phyloP scores from a whole-genome alignment of 2,888 invertebrate genomes.

The Drosophila bunnanda region DNA sequence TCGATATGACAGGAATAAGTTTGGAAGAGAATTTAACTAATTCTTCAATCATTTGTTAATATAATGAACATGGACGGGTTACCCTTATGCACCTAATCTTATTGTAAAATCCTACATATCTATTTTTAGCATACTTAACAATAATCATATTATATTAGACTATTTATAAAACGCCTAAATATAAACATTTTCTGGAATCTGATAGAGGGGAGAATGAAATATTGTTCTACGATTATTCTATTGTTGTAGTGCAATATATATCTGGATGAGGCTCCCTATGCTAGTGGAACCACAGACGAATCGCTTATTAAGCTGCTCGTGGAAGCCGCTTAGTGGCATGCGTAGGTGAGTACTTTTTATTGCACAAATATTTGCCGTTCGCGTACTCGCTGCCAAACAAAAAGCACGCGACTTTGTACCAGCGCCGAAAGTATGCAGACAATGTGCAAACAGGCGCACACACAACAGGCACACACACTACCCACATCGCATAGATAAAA shows the following conservation, averaged over 20 bases:
- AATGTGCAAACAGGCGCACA: constrained; percentile 73
- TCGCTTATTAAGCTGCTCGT: constrained; percentile 39
- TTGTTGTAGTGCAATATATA: neutral
- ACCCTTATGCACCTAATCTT: too few relatives aligned
- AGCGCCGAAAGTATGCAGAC: constrained; percentile 77
- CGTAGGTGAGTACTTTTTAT: constrained; percentile 51
- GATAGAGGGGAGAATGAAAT: too few relatives aligned
- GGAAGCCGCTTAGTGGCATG: constrained; percentile 34
- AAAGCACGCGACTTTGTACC: constrained; percentile 72
- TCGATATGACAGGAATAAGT: neutral
- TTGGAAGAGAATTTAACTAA: too few relatives aligned
- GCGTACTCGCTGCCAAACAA: constrained; percentile 53
- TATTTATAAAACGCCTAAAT: neutral
- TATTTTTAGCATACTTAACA: neutral
- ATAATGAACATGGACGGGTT: too few relatives aligned
- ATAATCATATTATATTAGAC: neutral
- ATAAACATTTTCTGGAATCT: neutral
- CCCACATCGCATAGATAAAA: constrained; percentile 52
- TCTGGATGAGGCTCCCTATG: neutral
- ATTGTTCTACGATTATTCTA: neutral
- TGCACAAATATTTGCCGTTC: constrained; percentile 51
- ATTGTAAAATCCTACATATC: neutral
- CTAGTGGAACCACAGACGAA: constrained; percentile 22
- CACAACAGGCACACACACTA: constrained; percentile 2
- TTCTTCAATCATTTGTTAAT: too few relatives aligned